Evolutionary conservation across 2,888 invertebrate species (phyloP), one percentile per base, ranked within the genome.

Genomic region (Nemoura dubitans): DNA sequence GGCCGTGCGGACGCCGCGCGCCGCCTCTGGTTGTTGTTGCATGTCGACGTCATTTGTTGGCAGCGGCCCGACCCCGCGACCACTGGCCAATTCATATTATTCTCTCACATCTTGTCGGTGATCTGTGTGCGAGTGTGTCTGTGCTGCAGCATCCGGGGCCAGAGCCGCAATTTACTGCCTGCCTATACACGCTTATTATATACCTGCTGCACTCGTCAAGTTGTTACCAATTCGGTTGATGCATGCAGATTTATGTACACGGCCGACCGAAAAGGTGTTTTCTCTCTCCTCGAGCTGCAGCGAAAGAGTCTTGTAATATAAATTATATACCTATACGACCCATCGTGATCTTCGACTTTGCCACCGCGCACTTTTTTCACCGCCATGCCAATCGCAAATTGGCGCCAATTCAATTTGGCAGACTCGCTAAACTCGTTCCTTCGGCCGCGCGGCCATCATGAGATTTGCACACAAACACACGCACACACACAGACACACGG

Each of bases 371-470:
- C n/a, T 78, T 78, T 78, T 78, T 78, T 26, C 76, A 21, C 0
- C 78, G 78, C 78, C 27, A n/a, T 21, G 6, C 76, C 10, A 26
- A 10, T 26, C n/a, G 30, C 81, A 21, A 81, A 10, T 81, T 81
- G 81, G 81, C 81, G 81, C 81, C 28, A 30, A 29, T 81, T 81
- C 81, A 81, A 81, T 81, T 81, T 81, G 81, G 81, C 81, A 81
- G 59, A 29, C 81, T 81, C 6, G 81, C 30, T 28, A 30, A 81
- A 81, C 81, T 27, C 28, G 81, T 81, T 81, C n/a, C 81, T 28
- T 6, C 36, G 5, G 36, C 5, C 27, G 7, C 28, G 81, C 25
- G 26, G 26, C 81, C 28, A 21, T 21, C 59, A 30, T 81, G 81
- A 2, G 30, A 81, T 30, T 81, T 59, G 59, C 59, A 59, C 59